Evolutionary conservation across 2,888 invertebrate genomes (phyloP).

Genomic region (Clunio marinus): DNA sequence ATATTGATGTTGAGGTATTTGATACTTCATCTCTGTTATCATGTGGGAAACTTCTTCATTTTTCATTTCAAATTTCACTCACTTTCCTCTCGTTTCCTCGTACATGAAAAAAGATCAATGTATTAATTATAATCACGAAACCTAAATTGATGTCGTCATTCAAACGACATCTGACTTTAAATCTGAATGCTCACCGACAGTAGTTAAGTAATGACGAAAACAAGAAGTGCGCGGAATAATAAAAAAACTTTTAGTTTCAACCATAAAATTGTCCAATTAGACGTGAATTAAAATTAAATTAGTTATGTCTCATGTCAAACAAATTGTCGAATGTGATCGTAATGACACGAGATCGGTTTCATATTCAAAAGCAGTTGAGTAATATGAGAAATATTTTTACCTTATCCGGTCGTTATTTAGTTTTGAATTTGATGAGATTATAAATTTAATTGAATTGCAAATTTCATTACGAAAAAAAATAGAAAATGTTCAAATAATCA

Average conservation of each 20-base stretch:
- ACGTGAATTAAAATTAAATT: neutral
- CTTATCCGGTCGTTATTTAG: neutral
- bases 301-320: slow-evolving; percentile 7
- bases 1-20: slow-evolving; percentile 3
- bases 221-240: neutral
- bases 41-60: too few species aligned
- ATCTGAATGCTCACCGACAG: neutral
- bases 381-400: neutral
- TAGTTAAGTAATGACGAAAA: neutral
- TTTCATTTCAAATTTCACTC: too few species aligned
- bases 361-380: neutral
- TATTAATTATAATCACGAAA: too few species aligned
- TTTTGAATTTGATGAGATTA: neutral
- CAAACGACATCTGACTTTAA: neutral
- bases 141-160: neutral
- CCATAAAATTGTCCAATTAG: slow-evolving; percentile 1
- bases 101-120: neutral
- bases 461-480: too few species aligned
- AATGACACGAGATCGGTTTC: neutral
- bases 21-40: neutral
- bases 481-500: too few species aligned
- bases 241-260: neutral
- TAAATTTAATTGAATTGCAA: too few species aligned
- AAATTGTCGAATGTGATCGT: neutral
- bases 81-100: too few species aligned